Evolutionary conservation across 2,113 vertebrate genomes (phyloP), one percentile per base, ranked within the genome.

Genomic region (Lota lota): DNA sequence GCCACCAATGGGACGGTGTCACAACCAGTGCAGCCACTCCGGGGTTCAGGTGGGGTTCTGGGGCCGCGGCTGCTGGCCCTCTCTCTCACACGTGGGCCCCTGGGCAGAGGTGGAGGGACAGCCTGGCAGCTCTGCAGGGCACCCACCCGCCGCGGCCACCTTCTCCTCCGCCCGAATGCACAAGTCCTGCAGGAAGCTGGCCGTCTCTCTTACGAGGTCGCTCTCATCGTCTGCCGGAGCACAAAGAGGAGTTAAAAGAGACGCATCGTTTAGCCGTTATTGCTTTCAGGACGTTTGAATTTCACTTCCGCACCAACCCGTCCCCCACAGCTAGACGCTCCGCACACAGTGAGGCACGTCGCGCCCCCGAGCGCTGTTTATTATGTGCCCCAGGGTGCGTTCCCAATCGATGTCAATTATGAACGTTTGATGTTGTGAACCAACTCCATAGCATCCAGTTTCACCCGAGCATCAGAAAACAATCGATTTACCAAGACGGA

Each of bases 161-260:
- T 79, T 79, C 61, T 86, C 76, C 64, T 86, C 86, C 0, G 83
- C 81, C 8, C 78, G 73, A 73, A 88, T 57, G 67, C 84, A 86
- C 57, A 85, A 70, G 73, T 85, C 81, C 68, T 85, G 76, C 20
- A 86, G 77, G 22, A 86, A 88, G 77, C 73, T 74, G 57, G 84
- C 78, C 0, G 82, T 83, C 68, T 84, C 85, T 63, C 68, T 68
- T 65, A 76, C 74, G 71, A 84, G 70, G 64, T 83, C 67, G 1
- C 51, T 73, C 21, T 79, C 76, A 40, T 85, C 81, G n/a, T 73
- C 83, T 89, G 24, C 40, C 3, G 28, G n/a, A 17, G 18, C 20
- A n/a, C 12, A 70, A 11, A 33, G 15, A 62, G 4, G 4, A 33
- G 28, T 33, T 33, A 58, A 2, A 2, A 18, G 5, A 19, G 15